phyloP scores from a whole-genome alignment of 2,888 invertebrate species.

The Anoplius nigerrimus region DNA sequence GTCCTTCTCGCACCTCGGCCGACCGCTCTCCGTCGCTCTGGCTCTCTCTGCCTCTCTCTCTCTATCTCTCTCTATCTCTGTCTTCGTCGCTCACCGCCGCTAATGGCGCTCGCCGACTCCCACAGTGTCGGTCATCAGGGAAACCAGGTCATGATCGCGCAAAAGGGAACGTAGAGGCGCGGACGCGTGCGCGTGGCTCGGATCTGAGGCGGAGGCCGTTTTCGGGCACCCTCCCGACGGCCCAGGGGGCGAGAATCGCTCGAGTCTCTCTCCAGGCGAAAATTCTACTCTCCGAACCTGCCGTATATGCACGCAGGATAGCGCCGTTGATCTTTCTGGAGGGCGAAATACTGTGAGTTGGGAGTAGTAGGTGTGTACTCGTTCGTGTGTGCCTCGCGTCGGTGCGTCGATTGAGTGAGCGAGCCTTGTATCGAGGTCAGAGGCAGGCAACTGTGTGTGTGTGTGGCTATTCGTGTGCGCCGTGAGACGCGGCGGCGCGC shows the following conservation, averaged over 20 bases:
- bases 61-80: constrained; percentile 22
- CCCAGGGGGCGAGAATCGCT: too few relatives aligned
- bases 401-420: constrained; percentile 11
- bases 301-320: too few relatives aligned
- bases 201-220: too few relatives aligned
- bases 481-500: not conserved
- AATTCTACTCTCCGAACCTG: too few relatives aligned
- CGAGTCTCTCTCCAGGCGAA: too few relatives aligned
- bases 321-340: too few relatives aligned
- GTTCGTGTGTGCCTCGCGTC: not conserved
- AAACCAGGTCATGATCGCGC: constrained; percentile 72
- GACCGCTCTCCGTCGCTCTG: too few relatives aligned
- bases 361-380: constrained; percentile 8
- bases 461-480: not conserved
- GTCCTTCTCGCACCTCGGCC: not conserved
- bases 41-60: constrained; percentile 34
- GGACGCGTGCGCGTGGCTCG: constrained; percentile 39
- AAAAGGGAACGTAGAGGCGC: constrained; percentile 67
- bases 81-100: too few relatives aligned
- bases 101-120: constrained; percentile 52
- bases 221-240: too few relatives aligned
- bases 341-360: constrained; percentile 44
- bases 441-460: constrained; percentile 21
- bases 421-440: constrained; percentile 55
- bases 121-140: constrained; percentile 68